These are phyloP conservation scores for Gymnoscelis rufifasciata DNA, from an alignment of 2,888 invertebrate genomes.

Conservation along the genomic window DNA sequence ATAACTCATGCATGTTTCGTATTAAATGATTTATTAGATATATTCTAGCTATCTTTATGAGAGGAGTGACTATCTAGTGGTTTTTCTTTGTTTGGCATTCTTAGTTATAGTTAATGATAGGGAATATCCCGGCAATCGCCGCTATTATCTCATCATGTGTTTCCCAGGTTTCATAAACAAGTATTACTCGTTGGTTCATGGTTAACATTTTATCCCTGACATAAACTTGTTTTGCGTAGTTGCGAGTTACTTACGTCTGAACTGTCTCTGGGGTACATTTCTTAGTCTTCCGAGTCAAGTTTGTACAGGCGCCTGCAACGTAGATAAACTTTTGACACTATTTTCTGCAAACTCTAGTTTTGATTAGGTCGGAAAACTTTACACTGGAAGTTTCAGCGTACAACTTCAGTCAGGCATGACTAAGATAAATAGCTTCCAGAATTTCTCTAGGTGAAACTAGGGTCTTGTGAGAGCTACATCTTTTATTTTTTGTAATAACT, in stretches of 20 bases:
- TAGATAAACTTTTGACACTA: constrained; percentile 57
- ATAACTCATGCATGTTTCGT: constrained; percentile 7
- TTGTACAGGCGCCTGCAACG: constrained; percentile 37
- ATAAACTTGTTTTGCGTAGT: constrained; percentile 19
- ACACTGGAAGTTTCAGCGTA: constrained; percentile 34
- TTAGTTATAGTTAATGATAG: not conserved
- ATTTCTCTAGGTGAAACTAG: constrained; percentile 6
- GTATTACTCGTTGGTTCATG: constrained; percentile 4
- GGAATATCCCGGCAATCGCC: not conserved
- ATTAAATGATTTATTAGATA: constrained; percentile 6
- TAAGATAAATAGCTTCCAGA: constrained; percentile 35
- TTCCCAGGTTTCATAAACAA: constrained; percentile 1
- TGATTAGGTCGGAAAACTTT: constrained; percentile 61
- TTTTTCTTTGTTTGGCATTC: no score
- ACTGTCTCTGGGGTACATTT: constrained; percentile 39
- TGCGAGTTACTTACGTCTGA: constrained; percentile 21
- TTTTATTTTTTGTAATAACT: not conserved
- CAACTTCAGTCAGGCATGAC: constrained; percentile 32
- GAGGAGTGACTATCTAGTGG: no score
- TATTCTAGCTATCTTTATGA: no score
- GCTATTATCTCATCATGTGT: not conserved
- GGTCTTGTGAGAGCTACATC: not conserved
- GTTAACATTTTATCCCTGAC: constrained; percentile 7
- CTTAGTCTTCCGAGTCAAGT: constrained; percentile 38
- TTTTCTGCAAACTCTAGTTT: constrained; percentile 61